phyloP scores from a whole-genome alignment of 2,113 vertebrate species.

The Pelecanus crispus region DNA sequence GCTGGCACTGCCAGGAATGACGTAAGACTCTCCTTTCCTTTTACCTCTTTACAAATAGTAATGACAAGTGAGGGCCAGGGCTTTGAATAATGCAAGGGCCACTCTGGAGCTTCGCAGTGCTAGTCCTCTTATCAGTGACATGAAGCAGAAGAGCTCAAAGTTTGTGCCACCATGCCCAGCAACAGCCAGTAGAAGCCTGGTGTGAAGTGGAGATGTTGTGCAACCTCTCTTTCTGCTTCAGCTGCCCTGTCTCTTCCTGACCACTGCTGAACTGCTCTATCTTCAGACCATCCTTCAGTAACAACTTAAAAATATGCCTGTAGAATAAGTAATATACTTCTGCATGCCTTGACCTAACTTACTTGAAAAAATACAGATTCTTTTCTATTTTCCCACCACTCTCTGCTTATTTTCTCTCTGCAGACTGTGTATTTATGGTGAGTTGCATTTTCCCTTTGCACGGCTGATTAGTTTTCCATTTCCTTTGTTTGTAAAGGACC shows the following conservation, averaged over 20 bases:
- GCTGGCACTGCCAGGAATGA: slow-evolving; percentile 56
- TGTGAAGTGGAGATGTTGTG: neutral
- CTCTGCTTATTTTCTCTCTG: neutral
- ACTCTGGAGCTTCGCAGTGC: neutral
- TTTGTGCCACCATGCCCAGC: neutral
- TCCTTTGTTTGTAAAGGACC: slow-evolving; percentile 48
- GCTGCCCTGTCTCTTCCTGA: neutral
- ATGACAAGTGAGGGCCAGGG: neutral
- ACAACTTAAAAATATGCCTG: neutral
- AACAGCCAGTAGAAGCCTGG: neutral
- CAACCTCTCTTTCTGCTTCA: neutral
- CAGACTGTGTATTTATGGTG: neutral
- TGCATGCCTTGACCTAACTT: neutral
- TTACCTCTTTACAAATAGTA: neutral
- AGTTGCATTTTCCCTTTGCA: slow-evolving; percentile 32
- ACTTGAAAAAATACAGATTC: neutral
- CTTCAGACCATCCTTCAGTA: neutral
- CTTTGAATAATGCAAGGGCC: neutral
- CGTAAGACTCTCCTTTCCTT: slow-evolving; percentile 27
- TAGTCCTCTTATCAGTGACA: neutral
- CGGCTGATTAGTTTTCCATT: slow-evolving; percentile 39
- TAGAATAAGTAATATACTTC: neutral
- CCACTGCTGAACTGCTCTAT: neutral
- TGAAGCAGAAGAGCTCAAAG: neutral
- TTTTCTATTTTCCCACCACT: slow-evolving; percentile 2